Evolutionary conservation across 2,888 invertebrate species (phyloP), one percentile per base, ranked within the genome.

Genomic region (Patella caerulea): DNA sequence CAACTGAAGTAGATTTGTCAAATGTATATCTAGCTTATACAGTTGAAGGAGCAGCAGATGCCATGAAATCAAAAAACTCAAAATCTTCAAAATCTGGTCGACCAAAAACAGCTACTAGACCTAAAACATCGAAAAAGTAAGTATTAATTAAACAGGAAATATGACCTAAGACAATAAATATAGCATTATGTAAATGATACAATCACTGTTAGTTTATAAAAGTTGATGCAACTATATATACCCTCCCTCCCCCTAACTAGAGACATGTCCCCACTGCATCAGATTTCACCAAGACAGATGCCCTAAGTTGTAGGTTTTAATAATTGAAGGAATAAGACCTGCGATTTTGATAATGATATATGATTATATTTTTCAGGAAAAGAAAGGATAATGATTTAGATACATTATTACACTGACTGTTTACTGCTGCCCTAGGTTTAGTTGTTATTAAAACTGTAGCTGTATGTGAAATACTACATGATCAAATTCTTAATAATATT

Each of bases 1-100:
- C 93, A 75, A 93, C 93, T 15, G 94, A 93, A 77, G 92, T 94
- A 3, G 95, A 95, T 88, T 91, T 95, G 71, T 94, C 94, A 0
- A 94, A 94, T 84, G 94, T 95, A 12, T 95, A 95, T 92, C 92
- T 95, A 56, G 94, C 94, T 53, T 95, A 95, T 86, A 94, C 94
- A 76, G 93, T 92, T 54, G 93, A 94, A 72, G 92, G 93, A n/a
- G 93, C 93, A 1, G 92, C 92, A 88, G 94, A 92, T 78, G 89
- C 91, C 29, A 81, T 91, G 80, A 86, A 89, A 92, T 94, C 92
- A 86, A 93, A 93, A 92, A 94, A 91, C 82, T 92, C 85, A 65
- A 89, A 89, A 82, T 83, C 85, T 24, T 87, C 85, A 17, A 88
- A 89, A 77, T 86, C 88, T 79, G 81, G 87, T 76, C 79, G 89